Percentiles rank a stretch among this genome's conserved stretches.
Evolutionary conservation across 1,140 invertebrate genomes (phyloP).

Genomic region (Acromyrmex echinatior): DNA sequence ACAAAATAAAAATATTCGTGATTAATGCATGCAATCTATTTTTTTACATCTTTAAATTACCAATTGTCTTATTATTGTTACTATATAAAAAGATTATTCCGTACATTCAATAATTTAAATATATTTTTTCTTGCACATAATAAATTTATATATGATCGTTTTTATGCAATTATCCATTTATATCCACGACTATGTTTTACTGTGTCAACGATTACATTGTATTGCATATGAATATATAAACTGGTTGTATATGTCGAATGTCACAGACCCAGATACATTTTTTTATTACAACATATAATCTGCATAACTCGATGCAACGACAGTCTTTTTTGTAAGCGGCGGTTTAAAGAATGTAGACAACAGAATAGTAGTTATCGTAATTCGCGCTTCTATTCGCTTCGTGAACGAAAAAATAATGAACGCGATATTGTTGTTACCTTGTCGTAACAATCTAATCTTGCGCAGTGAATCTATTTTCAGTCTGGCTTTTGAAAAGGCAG

Average conservation of each 20-base stretch:
- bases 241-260: not conserved
- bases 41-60: not conserved
- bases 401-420: not conserved
- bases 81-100: not conserved
- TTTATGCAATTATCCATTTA: too few relatives aligned
- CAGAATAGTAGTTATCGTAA: not conserved
- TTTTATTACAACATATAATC: not conserved
- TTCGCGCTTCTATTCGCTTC: not conserved
- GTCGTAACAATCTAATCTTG: constrained; percentile 30
- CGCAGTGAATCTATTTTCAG: not conserved
- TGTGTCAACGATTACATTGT: not conserved
- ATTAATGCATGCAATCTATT: not conserved
- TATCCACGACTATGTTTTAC: not conserved
- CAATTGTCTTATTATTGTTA: not conserved
- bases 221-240: not conserved
- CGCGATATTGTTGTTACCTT: not conserved
- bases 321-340: not conserved
- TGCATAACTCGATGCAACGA: not conserved
- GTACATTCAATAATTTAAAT: too few relatives aligned
- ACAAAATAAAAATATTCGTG: constrained; percentile 51
- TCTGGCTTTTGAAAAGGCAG: not conserved
- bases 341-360: constrained; percentile 7
- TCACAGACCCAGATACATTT: not conserved
- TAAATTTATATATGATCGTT: not conserved
- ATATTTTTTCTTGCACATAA: not conserved